Conservation (phyloP, 2,888 invertebrate species). For the Conops quadrifasciatus region DNA sequence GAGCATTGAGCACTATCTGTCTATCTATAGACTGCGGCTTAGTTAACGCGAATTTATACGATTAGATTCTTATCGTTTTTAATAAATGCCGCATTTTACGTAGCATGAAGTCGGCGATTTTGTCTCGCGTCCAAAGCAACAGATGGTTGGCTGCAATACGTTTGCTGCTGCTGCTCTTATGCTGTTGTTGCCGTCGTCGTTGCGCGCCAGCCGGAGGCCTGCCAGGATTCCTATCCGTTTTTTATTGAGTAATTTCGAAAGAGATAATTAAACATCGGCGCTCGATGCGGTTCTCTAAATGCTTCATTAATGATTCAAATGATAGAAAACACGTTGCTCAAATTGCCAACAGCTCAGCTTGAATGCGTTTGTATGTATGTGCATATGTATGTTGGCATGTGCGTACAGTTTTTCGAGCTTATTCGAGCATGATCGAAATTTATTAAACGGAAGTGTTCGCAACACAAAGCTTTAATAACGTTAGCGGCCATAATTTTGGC, state of each 20-base stretch:
- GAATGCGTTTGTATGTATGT: not conserved
- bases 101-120: constrained; percentile 23
- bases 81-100: constrained; percentile 57
- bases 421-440: not conserved
- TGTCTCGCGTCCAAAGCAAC: not conserved
- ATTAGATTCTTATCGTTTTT: constrained; percentile 61
- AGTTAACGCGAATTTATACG: constrained; percentile 58
- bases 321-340: not conserved
- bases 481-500: not conserved
- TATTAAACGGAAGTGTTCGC: constrained; percentile 10
- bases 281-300: constrained; percentile 1
- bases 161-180: too few species aligned
- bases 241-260: constrained; percentile 31
- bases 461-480: not conserved
- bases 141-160: not conserved
- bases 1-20: not conserved
- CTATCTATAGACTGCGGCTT: not conserved
- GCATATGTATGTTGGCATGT: not conserved
- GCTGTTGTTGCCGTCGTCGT: not conserved
- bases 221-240: too few species aligned
- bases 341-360: not conserved
- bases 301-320: constrained; percentile 23
- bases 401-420: too few species aligned
- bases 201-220: not conserved
- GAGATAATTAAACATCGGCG: constrained; percentile 25